These are phyloP conservation scores for Trissoscelio sp. DNA, from an alignment of 2,888 invertebrate species.

Conservation along the genomic window DNA sequence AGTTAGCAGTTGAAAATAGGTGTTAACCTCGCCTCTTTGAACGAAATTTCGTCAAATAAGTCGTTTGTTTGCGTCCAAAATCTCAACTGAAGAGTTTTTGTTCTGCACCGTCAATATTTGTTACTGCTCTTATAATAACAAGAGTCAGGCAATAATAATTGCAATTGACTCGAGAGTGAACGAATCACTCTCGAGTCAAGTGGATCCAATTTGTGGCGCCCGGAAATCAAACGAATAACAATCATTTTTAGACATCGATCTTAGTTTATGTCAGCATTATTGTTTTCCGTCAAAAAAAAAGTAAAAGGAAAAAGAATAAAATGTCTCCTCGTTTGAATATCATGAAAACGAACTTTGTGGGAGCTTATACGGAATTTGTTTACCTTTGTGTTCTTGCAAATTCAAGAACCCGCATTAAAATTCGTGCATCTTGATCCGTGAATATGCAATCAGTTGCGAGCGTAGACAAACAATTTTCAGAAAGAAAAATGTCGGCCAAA, in stretches of 20 bases:
- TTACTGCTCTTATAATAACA: slow-evolving; percentile 23
- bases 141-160: slow-evolving; percentile 43
- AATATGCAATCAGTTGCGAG: slow-evolving; percentile 46
- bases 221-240: slow-evolving; percentile 41
- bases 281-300: slow-evolving; percentile 2
- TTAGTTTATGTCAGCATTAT: slow-evolving; percentile 2
- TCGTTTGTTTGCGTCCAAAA: slow-evolving; percentile 17
- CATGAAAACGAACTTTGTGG: slow-evolving; percentile 1
- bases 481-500: slow-evolving; percentile 23
- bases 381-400: slow-evolving; percentile 45
- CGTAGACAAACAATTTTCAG: slow-evolving; percentile 15
- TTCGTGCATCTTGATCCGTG: slow-evolving; percentile 48
- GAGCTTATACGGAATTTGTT: slow-evolving; percentile 19
- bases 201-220: slow-evolving; percentile 50
- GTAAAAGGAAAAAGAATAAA: neutral
- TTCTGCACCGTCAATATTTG: slow-evolving; percentile 33
- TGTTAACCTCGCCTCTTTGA: too few relatives aligned
- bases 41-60: slow-evolving; percentile 17
- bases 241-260: slow-evolving; percentile 23
- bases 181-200: slow-evolving; percentile 52
- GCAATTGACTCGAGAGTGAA: slow-evolving; percentile 57
- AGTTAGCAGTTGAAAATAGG: too few relatives aligned
- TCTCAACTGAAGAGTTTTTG: slow-evolving; percentile 11
- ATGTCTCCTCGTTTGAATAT: slow-evolving; percentile 32
- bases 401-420: slow-evolving; percentile 51